Conservation (phyloP, 1,140 invertebrate species). For the Lepidurus arcticus region DNA sequence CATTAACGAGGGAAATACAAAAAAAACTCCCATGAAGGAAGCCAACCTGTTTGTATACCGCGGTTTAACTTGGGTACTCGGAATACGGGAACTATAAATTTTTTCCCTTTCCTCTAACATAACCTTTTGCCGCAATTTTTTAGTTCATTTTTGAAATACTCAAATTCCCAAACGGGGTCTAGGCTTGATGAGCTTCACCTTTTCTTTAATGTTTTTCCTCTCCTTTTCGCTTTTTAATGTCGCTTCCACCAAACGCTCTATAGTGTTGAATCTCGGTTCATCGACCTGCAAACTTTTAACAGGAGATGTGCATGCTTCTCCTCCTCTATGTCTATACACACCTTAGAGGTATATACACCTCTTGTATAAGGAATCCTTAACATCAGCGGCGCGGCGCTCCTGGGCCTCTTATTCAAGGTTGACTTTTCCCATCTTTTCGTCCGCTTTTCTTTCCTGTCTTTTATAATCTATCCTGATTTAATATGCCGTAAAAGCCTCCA, state of each 20-base stretch:
- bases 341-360: not conserved
- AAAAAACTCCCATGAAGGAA: not conserved
- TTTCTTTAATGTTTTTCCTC: not conserved
- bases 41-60: too few relatives aligned
- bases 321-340: not conserved
- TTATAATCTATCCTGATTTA: not conserved
- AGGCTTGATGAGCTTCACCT: not conserved
- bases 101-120: not conserved
- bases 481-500: not conserved
- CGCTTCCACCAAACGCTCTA: not conserved
- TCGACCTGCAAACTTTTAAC: not conserved
- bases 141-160: not conserved
- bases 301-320: not conserved
- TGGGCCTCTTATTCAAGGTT: slow-evolving; percentile 8
- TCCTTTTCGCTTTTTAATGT: not conserved
- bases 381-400: too few relatives aligned
- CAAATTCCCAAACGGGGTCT: not conserved
- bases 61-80: too few relatives aligned
- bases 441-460: not conserved
- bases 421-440: not conserved
- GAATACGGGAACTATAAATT: not conserved
- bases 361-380: not conserved
- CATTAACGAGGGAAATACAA: not conserved
- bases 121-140: not conserved
- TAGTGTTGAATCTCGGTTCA: not conserved